Evolutionary conservation across 2,888 invertebrate species (phyloP).

Genomic region (Vanessa cardui): DNA sequence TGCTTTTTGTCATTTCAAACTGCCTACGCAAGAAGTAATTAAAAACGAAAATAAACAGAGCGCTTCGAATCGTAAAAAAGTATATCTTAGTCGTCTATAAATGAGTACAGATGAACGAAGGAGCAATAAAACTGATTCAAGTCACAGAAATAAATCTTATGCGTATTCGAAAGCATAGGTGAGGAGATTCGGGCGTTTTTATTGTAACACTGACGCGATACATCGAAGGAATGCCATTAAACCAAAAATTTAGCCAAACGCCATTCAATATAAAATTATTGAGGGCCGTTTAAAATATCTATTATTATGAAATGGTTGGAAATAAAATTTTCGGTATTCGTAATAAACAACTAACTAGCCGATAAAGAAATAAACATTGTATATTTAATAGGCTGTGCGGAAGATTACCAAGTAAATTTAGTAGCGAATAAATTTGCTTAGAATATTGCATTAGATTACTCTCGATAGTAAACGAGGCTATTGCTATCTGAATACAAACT

Average conservation of each 20-base stretch:
- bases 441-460: constrained; percentile 41
- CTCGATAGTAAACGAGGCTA: constrained; percentile 33
- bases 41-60: constrained; percentile 83
- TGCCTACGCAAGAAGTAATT: constrained; percentile 79
- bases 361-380: constrained; percentile 43
- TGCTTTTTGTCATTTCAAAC: constrained; percentile 76
- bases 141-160: constrained; percentile 80
- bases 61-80: constrained; percentile 81
- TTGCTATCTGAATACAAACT: constrained; percentile 19
- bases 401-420: constrained; percentile 41
- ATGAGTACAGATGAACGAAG: constrained; percentile 80
- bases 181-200: constrained; percentile 62
- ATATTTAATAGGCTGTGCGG: constrained; percentile 38
- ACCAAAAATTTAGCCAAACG: constrained; percentile 53
- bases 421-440: constrained; percentile 40
- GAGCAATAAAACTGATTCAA: constrained; percentile 79
- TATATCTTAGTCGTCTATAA: constrained; percentile 80
- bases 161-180: constrained; percentile 69
- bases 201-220: constrained; percentile 60
- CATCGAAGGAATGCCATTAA: constrained; percentile 65
- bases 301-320: constrained; percentile 37
- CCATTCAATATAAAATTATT: constrained; percentile 59
- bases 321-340: constrained; percentile 67
- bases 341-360: constrained; percentile 58
- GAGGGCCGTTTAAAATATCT: constrained; percentile 37